A percentile compares a stretch with the other conserved stretches of the same genome.
Evolutionary conservation across 2,888 invertebrate species (phyloP).

Genomic region (Chalcosyrphus nemorum): DNA sequence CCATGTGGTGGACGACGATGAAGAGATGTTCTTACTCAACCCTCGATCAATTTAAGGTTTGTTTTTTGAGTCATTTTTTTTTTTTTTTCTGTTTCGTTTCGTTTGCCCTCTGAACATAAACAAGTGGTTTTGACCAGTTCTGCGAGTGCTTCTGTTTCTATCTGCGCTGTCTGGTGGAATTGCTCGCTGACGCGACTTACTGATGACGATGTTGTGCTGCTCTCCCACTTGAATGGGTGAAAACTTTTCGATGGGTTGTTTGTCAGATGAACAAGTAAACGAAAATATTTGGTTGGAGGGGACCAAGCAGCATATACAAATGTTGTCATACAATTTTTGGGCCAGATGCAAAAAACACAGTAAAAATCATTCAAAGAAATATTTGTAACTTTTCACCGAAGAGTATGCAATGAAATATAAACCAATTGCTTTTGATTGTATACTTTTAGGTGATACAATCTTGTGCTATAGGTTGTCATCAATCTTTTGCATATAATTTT

Average conservation of each 20-base stretch:
- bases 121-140: slow-evolving; percentile 45
- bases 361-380: too few species aligned
- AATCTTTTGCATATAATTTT: too few species aligned
- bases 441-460: too few species aligned
- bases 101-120: slow-evolving; percentile 40
- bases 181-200: slow-evolving; percentile 19
- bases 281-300: background rate
- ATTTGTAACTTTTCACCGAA: too few species aligned
- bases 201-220: slow-evolving; percentile 31
- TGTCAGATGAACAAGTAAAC: slow-evolving; percentile 13
- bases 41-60: slow-evolving; percentile 62
- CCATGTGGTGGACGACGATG: slow-evolving; percentile 15
- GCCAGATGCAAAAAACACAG: too few species aligned
- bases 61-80: slow-evolving; percentile 39
- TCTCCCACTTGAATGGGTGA: slow-evolving; percentile 28
- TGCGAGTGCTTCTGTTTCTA: slow-evolving; percentile 50
- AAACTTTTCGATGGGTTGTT: slow-evolving; percentile 4
- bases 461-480: too few species aligned
- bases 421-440: too few species aligned
- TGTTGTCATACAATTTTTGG: too few species aligned
- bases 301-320: background rate
- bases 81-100: slow-evolving; percentile 10
- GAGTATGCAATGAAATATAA: too few species aligned
- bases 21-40: slow-evolving; percentile 15
- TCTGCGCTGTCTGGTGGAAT: slow-evolving; percentile 28